Percentiles rank a stretch among this genome's conserved stretches.
phyloP scores from a whole-genome alignment of 2,113 vertebrate genomes.

The Acanthochromis polyacanthus region DNA sequence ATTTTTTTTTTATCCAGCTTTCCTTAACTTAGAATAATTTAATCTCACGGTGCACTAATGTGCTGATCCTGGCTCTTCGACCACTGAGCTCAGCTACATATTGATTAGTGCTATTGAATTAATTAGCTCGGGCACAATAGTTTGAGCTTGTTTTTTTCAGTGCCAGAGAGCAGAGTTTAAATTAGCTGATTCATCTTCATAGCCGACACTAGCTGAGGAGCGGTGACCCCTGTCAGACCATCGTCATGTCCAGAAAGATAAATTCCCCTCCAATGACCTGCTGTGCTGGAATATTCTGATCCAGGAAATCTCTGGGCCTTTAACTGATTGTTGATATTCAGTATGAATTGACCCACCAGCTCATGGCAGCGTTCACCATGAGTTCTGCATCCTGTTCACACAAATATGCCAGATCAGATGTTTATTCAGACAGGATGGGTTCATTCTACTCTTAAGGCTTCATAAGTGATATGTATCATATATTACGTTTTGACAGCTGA shows the following conservation, averaged over 20 bases:
- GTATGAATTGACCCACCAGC: conserved; percentile 54
- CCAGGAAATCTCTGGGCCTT: conserved; percentile 51
- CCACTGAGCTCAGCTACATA: conserved; percentile 59
- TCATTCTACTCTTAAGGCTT: conserved; percentile 60
- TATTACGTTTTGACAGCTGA: conserved; percentile 64
- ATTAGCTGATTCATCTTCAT: conserved; percentile 71
- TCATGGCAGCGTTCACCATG: conserved; percentile 54
- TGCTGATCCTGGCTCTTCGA: conserved; percentile 64
- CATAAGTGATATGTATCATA: conserved; percentile 68
- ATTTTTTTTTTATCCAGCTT: conserved; percentile 22
- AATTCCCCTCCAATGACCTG: conserved; percentile 42
- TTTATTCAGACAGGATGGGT: conserved; percentile 57
- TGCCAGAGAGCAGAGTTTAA: conserved; percentile 50
- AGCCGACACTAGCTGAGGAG: conserved; percentile 50
- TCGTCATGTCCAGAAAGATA: conserved; percentile 51
- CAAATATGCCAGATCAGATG: conserved; percentile 69
- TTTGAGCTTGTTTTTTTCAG: conserved; percentile 29
- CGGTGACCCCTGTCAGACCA: conserved; percentile 53
- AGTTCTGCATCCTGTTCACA: conserved; percentile 55
- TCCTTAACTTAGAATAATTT: conserved; percentile 41
- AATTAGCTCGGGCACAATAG: conserved; percentile 62
- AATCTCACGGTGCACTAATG: conserved; percentile 49
- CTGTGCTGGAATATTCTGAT: conserved; percentile 43
- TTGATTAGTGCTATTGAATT: conserved; percentile 67
- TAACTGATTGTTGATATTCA: conserved; percentile 62